Evolutionary conservation across 2,888 invertebrate species (phyloP).

Genomic region (Calameuta pallipes): DNA sequence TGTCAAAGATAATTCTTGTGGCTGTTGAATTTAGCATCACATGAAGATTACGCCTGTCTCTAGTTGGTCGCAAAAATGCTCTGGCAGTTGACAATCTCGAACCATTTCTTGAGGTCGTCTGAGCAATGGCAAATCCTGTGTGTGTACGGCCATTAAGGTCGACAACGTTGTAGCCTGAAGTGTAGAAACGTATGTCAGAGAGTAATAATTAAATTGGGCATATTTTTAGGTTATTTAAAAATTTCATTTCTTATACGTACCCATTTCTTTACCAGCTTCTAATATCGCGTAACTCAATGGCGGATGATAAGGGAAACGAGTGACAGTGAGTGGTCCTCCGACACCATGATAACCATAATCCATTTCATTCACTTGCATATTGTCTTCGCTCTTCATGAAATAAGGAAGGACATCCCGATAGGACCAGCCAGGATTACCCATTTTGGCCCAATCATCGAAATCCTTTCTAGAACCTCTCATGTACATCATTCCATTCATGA

Average conservation of each 20-base stretch:
- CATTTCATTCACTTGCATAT: conserved; percentile 76
- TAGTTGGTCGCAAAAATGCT: conserved; percentile 85
- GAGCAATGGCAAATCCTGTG: conserved; percentile 88
- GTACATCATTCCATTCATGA: conserved; percentile 97
- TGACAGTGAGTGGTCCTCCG: conserved; percentile 82
- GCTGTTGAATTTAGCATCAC: conserved; percentile 87
- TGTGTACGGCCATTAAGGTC: conserved; percentile 85
- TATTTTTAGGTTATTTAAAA: background rate
- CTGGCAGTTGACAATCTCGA: conserved; percentile 85
- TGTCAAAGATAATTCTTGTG: conserved; percentile 79
- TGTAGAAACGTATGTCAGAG: background rate
- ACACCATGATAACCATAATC: conserved; percentile 82
- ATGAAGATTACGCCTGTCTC: conserved; percentile 81
- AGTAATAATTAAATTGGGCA: background rate
- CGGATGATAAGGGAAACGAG: conserved; percentile 88
- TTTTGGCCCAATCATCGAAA: conserved; percentile 87
- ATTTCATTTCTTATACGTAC: conserved; percentile 59
- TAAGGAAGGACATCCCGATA: conserved; percentile 91
- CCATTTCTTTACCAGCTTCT: conserved; percentile 82
- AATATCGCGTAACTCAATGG: conserved; percentile 83
- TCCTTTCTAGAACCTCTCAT: conserved; percentile 89
- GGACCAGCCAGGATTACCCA: conserved; percentile 90
- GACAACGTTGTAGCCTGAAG: conserved; percentile 75
- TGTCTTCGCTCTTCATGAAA: conserved; percentile 89
- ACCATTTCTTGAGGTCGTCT: conserved; percentile 88